Conservation (phyloP, 2,888 invertebrate species). For the Epinotia ramella region DNA sequence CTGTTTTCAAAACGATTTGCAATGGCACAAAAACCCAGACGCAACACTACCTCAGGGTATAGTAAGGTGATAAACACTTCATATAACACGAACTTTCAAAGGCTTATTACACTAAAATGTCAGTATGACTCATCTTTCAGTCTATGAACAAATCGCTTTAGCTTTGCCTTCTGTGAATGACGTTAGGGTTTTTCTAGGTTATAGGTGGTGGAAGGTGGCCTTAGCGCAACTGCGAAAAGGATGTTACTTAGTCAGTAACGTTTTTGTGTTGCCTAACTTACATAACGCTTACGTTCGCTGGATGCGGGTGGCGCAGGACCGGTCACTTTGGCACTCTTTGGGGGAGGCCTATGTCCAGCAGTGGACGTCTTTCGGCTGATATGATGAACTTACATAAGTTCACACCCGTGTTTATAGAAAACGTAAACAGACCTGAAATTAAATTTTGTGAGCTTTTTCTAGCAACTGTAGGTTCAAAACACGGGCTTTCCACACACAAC, state of each 20-base stretch:
- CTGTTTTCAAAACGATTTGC: not conserved
- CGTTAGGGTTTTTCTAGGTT: slow-evolving; percentile 8
- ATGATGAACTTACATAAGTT: too few relatives aligned
- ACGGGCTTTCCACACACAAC: too few relatives aligned
- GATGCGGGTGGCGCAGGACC: too few relatives aligned
- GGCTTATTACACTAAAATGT: not conserved
- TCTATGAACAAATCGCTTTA: not conserved
- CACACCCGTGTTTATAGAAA: too few relatives aligned
- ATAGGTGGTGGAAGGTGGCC: not conserved
- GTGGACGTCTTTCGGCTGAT: too few relatives aligned
- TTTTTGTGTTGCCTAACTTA: too few relatives aligned
- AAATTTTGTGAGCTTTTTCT: too few relatives aligned
- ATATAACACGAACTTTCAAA: not conserved
- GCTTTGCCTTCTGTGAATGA: slow-evolving; percentile 15
- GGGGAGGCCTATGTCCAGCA: too few relatives aligned
- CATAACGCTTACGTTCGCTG: too few relatives aligned
- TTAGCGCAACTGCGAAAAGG: not conserved
- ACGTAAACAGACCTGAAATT: too few relatives aligned
- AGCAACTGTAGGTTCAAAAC: too few relatives aligned
- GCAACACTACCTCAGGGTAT: not conserved
- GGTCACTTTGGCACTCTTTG: too few relatives aligned
- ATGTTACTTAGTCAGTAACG: not conserved
- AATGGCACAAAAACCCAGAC: slow-evolving; percentile 10
- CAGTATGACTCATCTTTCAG: slow-evolving; percentile 30
- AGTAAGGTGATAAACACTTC: not conserved